A percentile compares a stretch with the other conserved stretches of the same genome.
phyloP scores from a whole-genome alignment of 2,888 invertebrate species.

The Latrodectus elegans region DNA sequence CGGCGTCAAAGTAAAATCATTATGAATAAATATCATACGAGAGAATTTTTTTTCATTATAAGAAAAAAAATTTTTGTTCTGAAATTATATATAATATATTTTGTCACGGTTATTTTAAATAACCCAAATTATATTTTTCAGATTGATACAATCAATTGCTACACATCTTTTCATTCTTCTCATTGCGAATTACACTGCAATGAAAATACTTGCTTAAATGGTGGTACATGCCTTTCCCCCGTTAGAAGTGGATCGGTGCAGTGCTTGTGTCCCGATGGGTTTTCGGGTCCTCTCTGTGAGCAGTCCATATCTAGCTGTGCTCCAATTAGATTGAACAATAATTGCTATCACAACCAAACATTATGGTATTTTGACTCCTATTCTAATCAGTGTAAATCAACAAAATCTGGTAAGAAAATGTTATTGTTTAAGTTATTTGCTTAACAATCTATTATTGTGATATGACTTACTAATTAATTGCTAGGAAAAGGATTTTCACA shows the following conservation, averaged over 20 bases:
- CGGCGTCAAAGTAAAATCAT: too few relatives aligned
- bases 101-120: not conserved
- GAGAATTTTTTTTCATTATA: too few relatives aligned
- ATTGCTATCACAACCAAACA: slow-evolving; percentile 29
- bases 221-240: slow-evolving; percentile 26
- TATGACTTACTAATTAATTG: too few relatives aligned
- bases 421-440: not conserved
- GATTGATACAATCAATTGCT: slow-evolving; percentile 38
- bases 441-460: too few relatives aligned
- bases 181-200: slow-evolving; percentile 40
- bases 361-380: slow-evolving; percentile 54
- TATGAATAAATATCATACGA: too few relatives aligned
- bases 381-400: slow-evolving; percentile 58
- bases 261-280: slow-evolving; percentile 51
- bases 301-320: slow-evolving; percentile 38
- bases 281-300: slow-evolving; percentile 50
- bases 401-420: slow-evolving; percentile 24
- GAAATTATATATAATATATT: too few relatives aligned
- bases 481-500: too few relatives aligned
- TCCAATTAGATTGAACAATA: slow-evolving; percentile 16
- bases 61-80: too few relatives aligned
- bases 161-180: slow-evolving; percentile 49
- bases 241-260: slow-evolving; percentile 32
- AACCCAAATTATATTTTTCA: not conserved
- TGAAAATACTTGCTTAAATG: slow-evolving; percentile 51